phyloP scores from a whole-genome alignment of 2,113 vertebrate species.

The Daphoenositta chrysoptera region DNA sequence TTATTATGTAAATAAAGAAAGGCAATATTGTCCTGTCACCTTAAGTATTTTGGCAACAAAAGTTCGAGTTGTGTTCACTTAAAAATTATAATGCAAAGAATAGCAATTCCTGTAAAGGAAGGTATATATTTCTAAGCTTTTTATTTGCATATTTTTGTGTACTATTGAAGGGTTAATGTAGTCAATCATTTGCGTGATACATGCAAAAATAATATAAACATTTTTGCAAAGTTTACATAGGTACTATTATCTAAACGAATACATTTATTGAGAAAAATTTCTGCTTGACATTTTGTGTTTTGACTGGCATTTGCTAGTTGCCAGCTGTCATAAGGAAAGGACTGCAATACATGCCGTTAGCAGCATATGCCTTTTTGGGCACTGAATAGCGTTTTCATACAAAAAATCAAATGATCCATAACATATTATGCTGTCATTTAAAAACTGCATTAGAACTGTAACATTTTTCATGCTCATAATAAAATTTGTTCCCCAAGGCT shows the following conservation, averaged over 20 bases:
- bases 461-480: constrained; percentile 70
- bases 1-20: not conserved
- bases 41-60: not conserved
- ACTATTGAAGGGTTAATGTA: not conserved
- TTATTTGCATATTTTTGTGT: not conserved
- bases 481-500: constrained; percentile 72
- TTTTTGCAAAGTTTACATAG: constrained; percentile 40
- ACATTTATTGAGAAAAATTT: constrained; percentile 69
- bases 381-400: constrained; percentile 64
- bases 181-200: not conserved
- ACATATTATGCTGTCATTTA: constrained; percentile 88
- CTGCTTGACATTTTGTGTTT: constrained; percentile 75
- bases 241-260: constrained; percentile 50
- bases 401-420: constrained; percentile 89
- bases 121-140: not conserved
- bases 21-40: not conserved
- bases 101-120: not conserved
- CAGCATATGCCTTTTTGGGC: constrained; percentile 78
- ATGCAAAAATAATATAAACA: not conserved
- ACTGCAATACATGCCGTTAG: constrained; percentile 64
- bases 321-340: constrained; percentile 79
- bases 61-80: not conserved
- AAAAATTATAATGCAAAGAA: not conserved
- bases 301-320: constrained; percentile 81
- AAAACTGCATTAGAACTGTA: constrained; percentile 75